Base-by-base conservation (phyloP, 1,140 invertebrate species). In the Macrostomum lignano region DNA sequence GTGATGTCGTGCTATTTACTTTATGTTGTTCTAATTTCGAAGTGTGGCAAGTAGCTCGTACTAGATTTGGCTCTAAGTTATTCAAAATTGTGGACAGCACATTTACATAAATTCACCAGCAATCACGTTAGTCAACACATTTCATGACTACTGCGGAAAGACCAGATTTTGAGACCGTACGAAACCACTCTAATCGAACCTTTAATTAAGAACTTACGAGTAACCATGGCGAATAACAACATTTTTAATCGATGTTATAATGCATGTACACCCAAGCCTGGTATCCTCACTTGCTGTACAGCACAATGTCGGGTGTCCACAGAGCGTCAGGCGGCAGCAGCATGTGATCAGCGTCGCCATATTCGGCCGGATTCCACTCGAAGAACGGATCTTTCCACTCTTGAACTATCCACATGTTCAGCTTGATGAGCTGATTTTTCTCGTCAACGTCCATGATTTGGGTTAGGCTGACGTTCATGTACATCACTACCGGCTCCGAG, bases 361-460 rank as follows among this genome's bases (percentile, higher is more conserved):
- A 93, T 48, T 91, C 78, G 24, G 66, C 61, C 2, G 79, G 78
- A 57, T 91, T 74, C 84, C 84, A 94, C 48, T 69, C 68, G 51
- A 93, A 77, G 62, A 91, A 86, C 59, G 82, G 72, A 61, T 94
- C 84, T 42, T 74, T 69, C 84, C 84, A 93, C 65, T 41, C 39
- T 53, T 65, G 44, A 39, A 50, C 47, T 14, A 48, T 38, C 48
- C 48, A 50, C 21, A 47, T 46, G 33, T 51, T 51, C 1, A 48
- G 48, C n/a, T 47, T 49, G 7, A 51, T 52, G n/a, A 52, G 47
- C 36, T 52, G 50, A 37, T 52, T 48, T 28, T 49, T 51, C 37
- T 51, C 50, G 35, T 51, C 32, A 4, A 33, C 32, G 15, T 28
- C 26, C 19, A 28, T 15, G 19, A 28, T 28, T 9, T 28, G 26